Percentiles rank a stretch among this genome's conserved stretches.
These are phyloP conservation scores for Chinchilla lanigera DNA, from an alignment of 2,113 vertebrate genomes.

Conservation along the genomic window DNA sequence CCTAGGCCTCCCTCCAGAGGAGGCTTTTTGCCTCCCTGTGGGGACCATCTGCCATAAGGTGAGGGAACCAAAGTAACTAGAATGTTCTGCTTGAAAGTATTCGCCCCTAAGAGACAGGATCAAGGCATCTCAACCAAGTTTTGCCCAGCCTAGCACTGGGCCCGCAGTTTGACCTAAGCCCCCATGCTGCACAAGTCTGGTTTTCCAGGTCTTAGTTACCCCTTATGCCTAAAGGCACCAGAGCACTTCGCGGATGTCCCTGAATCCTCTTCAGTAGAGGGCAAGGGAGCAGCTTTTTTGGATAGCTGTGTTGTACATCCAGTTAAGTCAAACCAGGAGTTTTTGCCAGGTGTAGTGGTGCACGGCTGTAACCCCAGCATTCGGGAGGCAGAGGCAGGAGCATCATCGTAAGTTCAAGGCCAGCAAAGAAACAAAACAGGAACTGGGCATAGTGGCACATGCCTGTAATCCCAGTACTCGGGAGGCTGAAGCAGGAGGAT, in stretches of 20 bases:
- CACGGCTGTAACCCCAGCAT: background rate
- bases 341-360: background rate
- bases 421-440: background rate
- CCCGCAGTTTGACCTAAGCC: background rate
- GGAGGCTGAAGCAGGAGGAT: too few relatives aligned
- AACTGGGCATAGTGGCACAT: too few relatives aligned
- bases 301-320: conserved; percentile 1
- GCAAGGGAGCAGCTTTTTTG: conserved; percentile 15
- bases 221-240: conserved; percentile 4
- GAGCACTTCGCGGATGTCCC: conserved; percentile 33
- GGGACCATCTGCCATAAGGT: conserved; percentile 43
- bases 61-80: conserved; percentile 38
- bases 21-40: conserved; percentile 58
- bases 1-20: conserved; percentile 26
- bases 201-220: conserved; percentile 56
- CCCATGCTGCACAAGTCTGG: background rate
- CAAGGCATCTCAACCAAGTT: background rate
- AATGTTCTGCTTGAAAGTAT: conserved; percentile 38
- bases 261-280: conserved; percentile 27
- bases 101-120: conserved; percentile 30
- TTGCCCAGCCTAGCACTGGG: background rate
- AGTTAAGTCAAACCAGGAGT: conserved; percentile 29
- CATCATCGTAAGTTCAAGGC: background rate
- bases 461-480: too few relatives aligned
- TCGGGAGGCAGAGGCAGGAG: background rate